Evolutionary conservation across 1,140 invertebrate species (phyloP), one percentile per base, ranked within the genome.

Genomic region (Cyclina sinensis): DNA sequence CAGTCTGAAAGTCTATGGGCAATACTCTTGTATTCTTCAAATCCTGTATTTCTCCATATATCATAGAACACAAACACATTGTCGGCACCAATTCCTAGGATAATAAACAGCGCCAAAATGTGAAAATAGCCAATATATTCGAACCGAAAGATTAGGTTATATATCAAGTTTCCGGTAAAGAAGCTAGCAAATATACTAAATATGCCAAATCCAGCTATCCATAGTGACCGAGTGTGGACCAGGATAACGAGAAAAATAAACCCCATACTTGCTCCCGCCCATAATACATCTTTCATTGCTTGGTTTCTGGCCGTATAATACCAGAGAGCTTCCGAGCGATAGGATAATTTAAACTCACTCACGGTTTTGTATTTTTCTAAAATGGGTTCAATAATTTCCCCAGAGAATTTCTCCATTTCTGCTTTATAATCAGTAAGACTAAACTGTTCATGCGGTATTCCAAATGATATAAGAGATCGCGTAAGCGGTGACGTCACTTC

Each of bases 21-120:
- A 18, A 94, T 51, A 9, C 30, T 80, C 21, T 86, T 39, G 74
- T 93, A 91, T 3, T 54, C 18, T 21, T 76, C 57, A 21, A 74
- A 68, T 18, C 48, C 85, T 0, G 91, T 90, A 5, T 73, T 86
- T 14, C 90, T n/a, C 92, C 92, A 93, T 2, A 86, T 87, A 78
- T 93, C 92, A 68, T 87, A 89, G 62, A 92, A 93, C 1, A 93
- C 92, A 74, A 93, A 93, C 9, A 93, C 80, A 87, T 93, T 78
- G 59, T 93, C 92, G 14, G 90, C 91, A 0, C 92, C 92, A 37
- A 93, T 91, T 43, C 93, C 93, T 4, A 93, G 89, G 35, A 93
- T 92, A 51, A 93, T 92, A 80, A 93, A 93, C 5, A 93, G 88
- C 18, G 91, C 85, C 35, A 93, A 68, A 0, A 94, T 80, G 73